These are phyloP conservation scores for Nematopogon swammerdamellus DNA, from an alignment of 2,888 invertebrate species.

Conservation along the genomic window DNA sequence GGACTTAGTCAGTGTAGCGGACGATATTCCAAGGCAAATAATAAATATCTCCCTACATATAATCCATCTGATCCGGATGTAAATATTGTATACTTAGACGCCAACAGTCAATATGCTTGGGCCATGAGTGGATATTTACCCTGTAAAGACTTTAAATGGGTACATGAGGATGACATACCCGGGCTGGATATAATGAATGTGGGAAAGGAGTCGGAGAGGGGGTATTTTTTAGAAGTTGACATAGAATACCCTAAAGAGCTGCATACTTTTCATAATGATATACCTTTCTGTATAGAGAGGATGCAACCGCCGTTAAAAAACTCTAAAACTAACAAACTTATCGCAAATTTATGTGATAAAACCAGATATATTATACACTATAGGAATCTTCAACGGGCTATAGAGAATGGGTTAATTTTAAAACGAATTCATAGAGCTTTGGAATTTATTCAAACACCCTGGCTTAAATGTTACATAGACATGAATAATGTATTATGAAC, in stretches of 20 bases:
- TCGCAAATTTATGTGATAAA: slow-evolving; percentile 10
- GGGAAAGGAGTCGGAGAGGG: too few species aligned
- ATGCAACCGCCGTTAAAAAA: not conserved
- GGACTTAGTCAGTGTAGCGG: slow-evolving; percentile 19
- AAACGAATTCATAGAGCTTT: not conserved
- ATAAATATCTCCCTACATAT: slow-evolving; percentile 20
- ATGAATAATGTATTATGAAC: slow-evolving; percentile 15
- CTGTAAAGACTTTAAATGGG: slow-evolving; percentile 17
- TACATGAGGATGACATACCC: not conserved
- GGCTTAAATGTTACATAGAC: slow-evolving; percentile 4
- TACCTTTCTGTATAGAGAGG: slow-evolving; percentile 1
- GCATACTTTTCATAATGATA: slow-evolving; percentile 2
- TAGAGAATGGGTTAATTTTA: slow-evolving; percentile 12
- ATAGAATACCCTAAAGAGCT: slow-evolving; percentile 22
- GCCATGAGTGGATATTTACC: slow-evolving; percentile 16
- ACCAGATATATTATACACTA: slow-evolving; percentile 15
- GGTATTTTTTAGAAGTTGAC: slow-evolving; percentile 31
- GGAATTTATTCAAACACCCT: not conserved
- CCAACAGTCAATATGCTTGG: slow-evolving; percentile 13
- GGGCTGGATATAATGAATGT: not conserved
- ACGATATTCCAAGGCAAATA: slow-evolving; percentile 21
- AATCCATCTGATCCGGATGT: slow-evolving; percentile 12
- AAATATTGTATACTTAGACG: slow-evolving; percentile 19
- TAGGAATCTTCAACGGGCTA: slow-evolving; percentile 13
- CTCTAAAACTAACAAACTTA: slow-evolving; percentile 7